These are phyloP conservation scores for Dolichoris vasculosae DNA, from an alignment of 1,140 invertebrate species.

Conservation along the genomic window DNA sequence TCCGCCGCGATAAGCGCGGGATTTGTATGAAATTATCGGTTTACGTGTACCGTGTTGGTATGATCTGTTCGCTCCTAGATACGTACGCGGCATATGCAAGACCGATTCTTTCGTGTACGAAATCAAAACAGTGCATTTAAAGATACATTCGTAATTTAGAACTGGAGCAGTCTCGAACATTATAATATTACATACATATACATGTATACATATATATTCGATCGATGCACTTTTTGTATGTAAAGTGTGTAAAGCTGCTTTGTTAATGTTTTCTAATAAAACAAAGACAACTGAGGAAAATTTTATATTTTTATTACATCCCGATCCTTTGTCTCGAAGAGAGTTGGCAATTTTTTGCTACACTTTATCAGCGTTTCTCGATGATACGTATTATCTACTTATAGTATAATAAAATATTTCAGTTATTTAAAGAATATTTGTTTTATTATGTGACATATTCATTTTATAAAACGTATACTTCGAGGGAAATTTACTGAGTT, in stretches of 20 bases:
- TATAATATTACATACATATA: not conserved
- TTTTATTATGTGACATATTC: too few relatives aligned
- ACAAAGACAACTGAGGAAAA: not conserved
- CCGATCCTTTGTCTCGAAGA: not conserved
- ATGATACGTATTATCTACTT: not conserved
- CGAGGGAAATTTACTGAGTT: too few relatives aligned
- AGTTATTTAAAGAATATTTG: not conserved
- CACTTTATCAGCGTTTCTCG: not conserved
- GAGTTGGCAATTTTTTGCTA: not conserved
- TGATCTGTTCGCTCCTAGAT: not conserved
- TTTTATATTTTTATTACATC: not conserved
- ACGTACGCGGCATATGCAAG: not conserved
- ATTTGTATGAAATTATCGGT: conserved; percentile 12
- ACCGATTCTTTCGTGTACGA: not conserved
- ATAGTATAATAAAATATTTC: not conserved
- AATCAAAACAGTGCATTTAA: conserved; percentile 3
- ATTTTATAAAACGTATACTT: too few relatives aligned
- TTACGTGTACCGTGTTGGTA: not conserved
- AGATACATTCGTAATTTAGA: not conserved
- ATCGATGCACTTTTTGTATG: not conserved
- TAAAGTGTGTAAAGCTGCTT: conserved; percentile 20
- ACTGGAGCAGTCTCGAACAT: not conserved
- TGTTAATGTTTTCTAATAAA: conserved; percentile 44
- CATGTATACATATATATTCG: not conserved
- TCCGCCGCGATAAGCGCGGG: not conserved